These are phyloP conservation scores for Hypocryptadius cinnamomeus DNA, from an alignment of 2,113 vertebrate species.

Conservation along the genomic window DNA sequence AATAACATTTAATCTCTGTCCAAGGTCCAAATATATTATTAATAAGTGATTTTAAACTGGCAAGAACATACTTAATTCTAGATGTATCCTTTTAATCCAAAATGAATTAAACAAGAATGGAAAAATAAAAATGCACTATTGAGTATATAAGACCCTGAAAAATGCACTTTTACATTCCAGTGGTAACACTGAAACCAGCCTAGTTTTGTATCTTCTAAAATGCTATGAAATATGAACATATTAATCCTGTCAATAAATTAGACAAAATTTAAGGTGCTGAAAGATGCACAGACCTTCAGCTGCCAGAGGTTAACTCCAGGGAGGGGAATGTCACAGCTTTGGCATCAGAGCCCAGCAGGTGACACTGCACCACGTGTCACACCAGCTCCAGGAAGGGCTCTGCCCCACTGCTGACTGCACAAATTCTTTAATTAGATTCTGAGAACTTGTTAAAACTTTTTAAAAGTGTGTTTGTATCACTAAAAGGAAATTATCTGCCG, in stretches of 20 bases:
- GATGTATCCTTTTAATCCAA: not conserved
- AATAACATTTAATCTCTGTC: not conserved
- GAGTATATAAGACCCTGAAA: not conserved
- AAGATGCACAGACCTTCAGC: not conserved
- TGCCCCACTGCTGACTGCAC: not conserved
- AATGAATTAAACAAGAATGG: not conserved
- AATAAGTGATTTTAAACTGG: not conserved
- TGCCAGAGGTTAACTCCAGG: not conserved
- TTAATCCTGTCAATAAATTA: not conserved
- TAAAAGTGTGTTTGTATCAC: not conserved
- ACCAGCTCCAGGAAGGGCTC: not conserved
- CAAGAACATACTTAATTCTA: not conserved
- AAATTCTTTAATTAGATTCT: too few relatives aligned
- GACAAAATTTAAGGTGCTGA: not conserved
- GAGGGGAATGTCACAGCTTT: not conserved
- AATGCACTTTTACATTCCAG: not conserved
- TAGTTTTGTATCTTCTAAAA: not conserved
- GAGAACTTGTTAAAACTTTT: not conserved
- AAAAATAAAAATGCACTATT: not conserved
- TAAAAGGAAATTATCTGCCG: not conserved
- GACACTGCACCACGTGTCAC: fast-evolving
- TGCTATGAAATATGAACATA: not conserved
- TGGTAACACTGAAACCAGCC: not conserved
- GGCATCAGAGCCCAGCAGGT: not conserved
- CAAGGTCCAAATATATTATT: not conserved